A percentile compares a stretch with the other conserved stretches of the same genome.
These are phyloP conservation scores for Lemur catta DNA, from an alignment of 2,797 vertebrate genomes.

Conservation along the genomic window DNA sequence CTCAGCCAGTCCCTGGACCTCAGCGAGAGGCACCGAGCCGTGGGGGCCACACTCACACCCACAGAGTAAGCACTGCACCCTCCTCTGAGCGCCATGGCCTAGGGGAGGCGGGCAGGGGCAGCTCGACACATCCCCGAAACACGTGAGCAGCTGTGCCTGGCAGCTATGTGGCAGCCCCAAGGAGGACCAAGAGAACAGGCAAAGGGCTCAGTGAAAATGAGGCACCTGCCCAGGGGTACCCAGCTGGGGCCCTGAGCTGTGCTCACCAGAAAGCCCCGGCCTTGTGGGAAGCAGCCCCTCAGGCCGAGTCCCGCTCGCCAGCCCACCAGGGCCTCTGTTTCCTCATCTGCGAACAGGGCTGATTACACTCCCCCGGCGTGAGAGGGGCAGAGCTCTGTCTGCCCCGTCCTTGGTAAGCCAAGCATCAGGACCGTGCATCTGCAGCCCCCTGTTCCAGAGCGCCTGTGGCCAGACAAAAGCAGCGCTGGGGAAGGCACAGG, in stretches of 20 bases:
- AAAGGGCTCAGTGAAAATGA: fast-evolving
- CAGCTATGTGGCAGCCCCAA: neutral
- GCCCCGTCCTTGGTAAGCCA: neutral
- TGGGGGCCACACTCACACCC: constrained; percentile 54
- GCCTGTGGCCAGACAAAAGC: too few species aligned
- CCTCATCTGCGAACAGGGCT: neutral
- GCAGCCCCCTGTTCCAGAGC: neutral
- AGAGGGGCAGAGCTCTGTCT: neutral
- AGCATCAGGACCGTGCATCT: neutral
- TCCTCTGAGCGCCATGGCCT: too few species aligned
- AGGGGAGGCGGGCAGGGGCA: neutral
- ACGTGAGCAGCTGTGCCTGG: fast-evolving
- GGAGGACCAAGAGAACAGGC: neutral
- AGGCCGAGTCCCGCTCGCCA: fast-evolving
- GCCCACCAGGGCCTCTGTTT: neutral
- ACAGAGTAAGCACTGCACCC: constrained; percentile 71
- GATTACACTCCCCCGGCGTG: neutral
- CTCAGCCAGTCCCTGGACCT: constrained; percentile 84
- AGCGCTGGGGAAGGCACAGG: neutral
- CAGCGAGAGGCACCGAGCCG: constrained; percentile 14
- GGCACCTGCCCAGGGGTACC: too few species aligned
- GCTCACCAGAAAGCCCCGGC: neutral
- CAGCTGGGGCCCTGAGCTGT: too few species aligned
- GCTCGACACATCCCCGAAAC: neutral
- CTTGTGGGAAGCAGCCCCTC: neutral